Evolutionary conservation across 2,797 vertebrate genomes (phyloP).

Genomic region (Bradypus variegatus): DNA sequence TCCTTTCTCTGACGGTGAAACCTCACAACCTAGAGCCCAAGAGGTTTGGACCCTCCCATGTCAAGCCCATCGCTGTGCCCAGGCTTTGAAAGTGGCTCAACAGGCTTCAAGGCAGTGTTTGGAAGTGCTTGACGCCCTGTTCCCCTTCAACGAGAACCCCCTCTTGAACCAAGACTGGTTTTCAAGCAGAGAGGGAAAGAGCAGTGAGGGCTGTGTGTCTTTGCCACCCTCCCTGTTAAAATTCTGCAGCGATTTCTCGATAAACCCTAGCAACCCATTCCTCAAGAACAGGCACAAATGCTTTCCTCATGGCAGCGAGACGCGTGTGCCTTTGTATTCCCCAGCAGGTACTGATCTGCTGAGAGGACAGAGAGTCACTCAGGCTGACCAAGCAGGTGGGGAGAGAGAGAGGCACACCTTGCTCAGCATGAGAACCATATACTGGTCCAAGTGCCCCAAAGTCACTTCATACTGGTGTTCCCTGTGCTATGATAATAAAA

Average conservation of each 20-base stretch:
- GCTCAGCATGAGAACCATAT: background rate
- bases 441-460: background rate
- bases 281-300: too few relatives aligned
- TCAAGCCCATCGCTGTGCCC: background rate
- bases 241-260: background rate
- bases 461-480: background rate
- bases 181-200: background rate
- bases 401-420: background rate
- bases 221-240: background rate
- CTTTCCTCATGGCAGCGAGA: background rate
- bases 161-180: background rate
- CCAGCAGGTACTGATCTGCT: background rate
- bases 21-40: background rate
- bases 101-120: accelerated
- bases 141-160: background rate
- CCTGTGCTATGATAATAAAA: background rate
- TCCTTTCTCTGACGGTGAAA: background rate
- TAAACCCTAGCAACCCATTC: background rate
- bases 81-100: background rate
- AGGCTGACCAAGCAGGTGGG: background rate
- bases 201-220: background rate
- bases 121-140: background rate
- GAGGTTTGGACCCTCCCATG: background rate
- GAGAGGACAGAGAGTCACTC: background rate
- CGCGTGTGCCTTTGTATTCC: background rate